Evolutionary conservation across 1,140 invertebrate species (phyloP).

Genomic region (Maniola jurtina): DNA sequence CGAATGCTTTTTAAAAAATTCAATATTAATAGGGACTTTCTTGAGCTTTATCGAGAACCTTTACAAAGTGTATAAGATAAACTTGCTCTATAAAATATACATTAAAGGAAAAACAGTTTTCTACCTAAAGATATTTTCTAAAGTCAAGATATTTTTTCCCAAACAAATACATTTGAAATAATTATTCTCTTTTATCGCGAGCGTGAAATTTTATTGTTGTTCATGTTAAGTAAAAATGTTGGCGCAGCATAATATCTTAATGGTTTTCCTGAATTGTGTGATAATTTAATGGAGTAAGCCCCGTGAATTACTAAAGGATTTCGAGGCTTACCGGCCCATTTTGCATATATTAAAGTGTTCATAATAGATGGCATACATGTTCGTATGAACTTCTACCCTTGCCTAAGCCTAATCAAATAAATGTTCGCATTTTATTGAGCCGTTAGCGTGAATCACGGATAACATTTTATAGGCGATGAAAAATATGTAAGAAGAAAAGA

Average conservation of each 20-base stretch:
- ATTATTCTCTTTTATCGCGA: constrained; percentile 34
- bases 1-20: constrained; percentile 24
- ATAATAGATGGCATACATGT: constrained; percentile 33
- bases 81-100: constrained; percentile 18
- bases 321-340: constrained; percentile 40
- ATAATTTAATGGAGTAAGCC: constrained; percentile 45
- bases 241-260: constrained; percentile 47
- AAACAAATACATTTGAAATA: constrained; percentile 38
- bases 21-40: constrained; percentile 18
- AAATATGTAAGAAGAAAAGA: constrained; percentile 25
- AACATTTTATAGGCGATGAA: constrained; percentile 19
- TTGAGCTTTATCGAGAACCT: constrained; percentile 15
- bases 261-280: constrained; percentile 48
- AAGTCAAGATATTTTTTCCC: constrained; percentile 21
- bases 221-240: constrained; percentile 44
- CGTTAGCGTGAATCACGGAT: constrained; percentile 7
- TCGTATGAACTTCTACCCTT: constrained; percentile 13
- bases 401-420: constrained; percentile 20
- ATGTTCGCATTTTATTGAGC: constrained; percentile 22
- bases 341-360: constrained; percentile 39
- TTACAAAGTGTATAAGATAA: constrained; percentile 19
- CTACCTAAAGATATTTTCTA: constrained; percentile 19
- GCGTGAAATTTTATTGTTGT: constrained; percentile 42
- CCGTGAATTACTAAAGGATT: constrained; percentile 39
- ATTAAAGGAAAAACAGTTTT: constrained; percentile 11